A percentile compares a stretch with the other conserved stretches of the same genome.
phyloP scores from a whole-genome alignment of 2,797 vertebrate genomes.

The Phrynocephalus forsythii region DNA sequence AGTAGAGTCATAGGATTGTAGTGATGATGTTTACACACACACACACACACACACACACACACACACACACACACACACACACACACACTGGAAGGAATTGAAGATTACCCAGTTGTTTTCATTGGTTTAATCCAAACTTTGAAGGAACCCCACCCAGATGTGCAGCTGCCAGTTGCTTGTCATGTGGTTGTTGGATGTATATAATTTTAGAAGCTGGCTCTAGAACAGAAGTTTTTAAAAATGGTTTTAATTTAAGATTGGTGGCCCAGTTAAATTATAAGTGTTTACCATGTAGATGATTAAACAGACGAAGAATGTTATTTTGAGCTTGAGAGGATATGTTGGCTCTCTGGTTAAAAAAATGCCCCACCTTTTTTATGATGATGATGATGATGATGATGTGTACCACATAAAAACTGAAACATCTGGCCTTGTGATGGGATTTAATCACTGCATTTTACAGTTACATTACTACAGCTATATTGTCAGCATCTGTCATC shows the following conservation, averaged over 20 bases:
- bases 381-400: neutral
- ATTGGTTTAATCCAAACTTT: neutral
- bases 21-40: neutral
- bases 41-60: too few relatives aligned
- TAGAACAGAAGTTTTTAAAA: neutral
- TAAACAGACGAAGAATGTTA: neutral
- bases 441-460: slow-evolving; percentile 61
- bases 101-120: neutral
- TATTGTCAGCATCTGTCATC: neutral
- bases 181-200: neutral
- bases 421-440: slow-evolving; percentile 52
- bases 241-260: slow-evolving; percentile 17
- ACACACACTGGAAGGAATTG: neutral
- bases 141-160: slow-evolving; percentile 28
- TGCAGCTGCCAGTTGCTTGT: slow-evolving; percentile 33
- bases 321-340: neutral
- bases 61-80: too few relatives aligned
- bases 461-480: slow-evolving; percentile 28
- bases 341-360: slow-evolving; percentile 2
- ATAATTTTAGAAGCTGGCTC: slow-evolving; percentile 16
- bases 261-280: neutral
- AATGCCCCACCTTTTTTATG: slow-evolving; percentile 35
- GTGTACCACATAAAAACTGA: slow-evolving; percentile 33
- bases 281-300: neutral
- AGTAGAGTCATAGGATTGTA: neutral